These are phyloP conservation scores for Cinclus cinclus DNA, from an alignment of 2,113 vertebrate genomes.

Conservation along the genomic window DNA sequence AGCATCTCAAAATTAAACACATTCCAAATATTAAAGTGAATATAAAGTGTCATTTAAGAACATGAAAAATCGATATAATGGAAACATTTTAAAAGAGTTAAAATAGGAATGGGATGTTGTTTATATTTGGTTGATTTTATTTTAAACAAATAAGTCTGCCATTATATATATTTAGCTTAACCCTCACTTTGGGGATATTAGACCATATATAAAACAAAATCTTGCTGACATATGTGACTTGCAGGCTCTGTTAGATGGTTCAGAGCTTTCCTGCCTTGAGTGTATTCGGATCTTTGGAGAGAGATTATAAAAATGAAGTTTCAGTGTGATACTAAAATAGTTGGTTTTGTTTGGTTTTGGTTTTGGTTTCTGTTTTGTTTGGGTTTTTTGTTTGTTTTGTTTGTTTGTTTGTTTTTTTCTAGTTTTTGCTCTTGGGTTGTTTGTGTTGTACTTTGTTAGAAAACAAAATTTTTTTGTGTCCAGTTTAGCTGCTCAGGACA, in stretches of 20 bases:
- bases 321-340: no score
- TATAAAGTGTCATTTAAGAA: background rate
- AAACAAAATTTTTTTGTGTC: background rate
- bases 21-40: background rate
- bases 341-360: background rate
- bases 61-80: rapidly evolving
- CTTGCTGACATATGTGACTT: background rate
- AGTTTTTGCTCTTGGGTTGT: no score
- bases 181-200: background rate
- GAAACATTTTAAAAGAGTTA: background rate
- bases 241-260: background rate
- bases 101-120: background rate
- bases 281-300: background rate
- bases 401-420: background rate
- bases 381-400: background rate
- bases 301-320: background rate
- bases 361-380: background rate
- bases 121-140: background rate
- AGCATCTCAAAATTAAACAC: background rate
- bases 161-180: background rate
- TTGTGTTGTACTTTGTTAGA: background rate
- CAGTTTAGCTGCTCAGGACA: background rate
- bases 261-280: background rate
- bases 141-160: background rate
- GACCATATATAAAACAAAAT: background rate